Evolutionary conservation across 2,113 vertebrate species (phyloP), one percentile per base, ranked within the genome.

Genomic region (Alectura lathami): DNA sequence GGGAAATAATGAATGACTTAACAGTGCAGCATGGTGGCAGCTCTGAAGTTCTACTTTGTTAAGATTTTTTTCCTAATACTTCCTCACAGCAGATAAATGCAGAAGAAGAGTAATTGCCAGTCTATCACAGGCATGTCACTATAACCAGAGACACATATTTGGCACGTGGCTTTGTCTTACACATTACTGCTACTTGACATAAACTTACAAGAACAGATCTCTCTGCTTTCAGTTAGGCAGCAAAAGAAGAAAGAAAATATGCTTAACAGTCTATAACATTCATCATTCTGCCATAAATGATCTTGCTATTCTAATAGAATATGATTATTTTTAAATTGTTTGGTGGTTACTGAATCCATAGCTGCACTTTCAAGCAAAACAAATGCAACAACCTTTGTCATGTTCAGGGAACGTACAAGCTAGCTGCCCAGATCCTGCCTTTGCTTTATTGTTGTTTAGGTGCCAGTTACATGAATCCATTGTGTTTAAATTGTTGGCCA

Each of bases 401-500:
- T 66, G 56, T n/a, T 88, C 32, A 48, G 77, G 43, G 82, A 84
- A 45, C 40, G 86, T 73, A 50, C 34, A 81, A 79, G 24, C 27
- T 75, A 51, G 84, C 42, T 72, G 83, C 60, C 51, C 51, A 73
- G 74, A 81, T 83, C 22, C 45, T 83, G 66, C 73, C 76, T 94
- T 73, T 70, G 23, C 16, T 93, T 91, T 84, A 83, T 88, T 91
- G 78, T 89, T 95, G 47, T 91, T 88, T 94, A 91, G 69, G 60
- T 82, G 94, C 72, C 76, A 64, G 86, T 92, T 92, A 68, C 42
- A 76, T 77, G 81, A 84, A 82, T 91, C 59, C 48, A 47, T 88
- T 90, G 69, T 85, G 51, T 88, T 96, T 90, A 96, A 96, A 96
- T 84, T 86, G 83, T 84, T 92, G 84, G 57, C 79, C 88, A 82